Conservation (phyloP, 2,888 invertebrate species). For the Melanostoma mellinum region DNA sequence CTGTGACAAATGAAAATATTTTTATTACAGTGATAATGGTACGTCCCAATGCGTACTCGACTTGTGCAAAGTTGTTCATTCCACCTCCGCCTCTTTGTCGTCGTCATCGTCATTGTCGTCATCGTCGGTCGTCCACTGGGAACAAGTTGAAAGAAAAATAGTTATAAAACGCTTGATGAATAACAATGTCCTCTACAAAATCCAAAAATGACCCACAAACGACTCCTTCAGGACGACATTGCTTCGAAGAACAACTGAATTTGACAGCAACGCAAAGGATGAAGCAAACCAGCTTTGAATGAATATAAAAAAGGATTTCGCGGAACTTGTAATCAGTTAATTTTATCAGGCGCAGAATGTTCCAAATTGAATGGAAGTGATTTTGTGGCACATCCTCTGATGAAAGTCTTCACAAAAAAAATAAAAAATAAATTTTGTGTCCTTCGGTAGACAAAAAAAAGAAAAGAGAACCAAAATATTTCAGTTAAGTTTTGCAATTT, state of each 20-base stretch:
- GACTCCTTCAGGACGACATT: slow-evolving; percentile 23
- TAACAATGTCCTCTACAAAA: slow-evolving; percentile 62
- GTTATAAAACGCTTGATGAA: slow-evolving; percentile 71
- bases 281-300: slow-evolving; percentile 46
- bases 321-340: slow-evolving; percentile 71
- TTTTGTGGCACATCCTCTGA: slow-evolving; percentile 49
- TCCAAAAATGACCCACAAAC: slow-evolving; percentile 69
- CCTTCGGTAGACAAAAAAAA: slow-evolving; percentile 6
- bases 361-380: slow-evolving; percentile 66
- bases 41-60: slow-evolving; percentile 58
- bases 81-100: not conserved
- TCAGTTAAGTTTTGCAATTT: slow-evolving; percentile 41
- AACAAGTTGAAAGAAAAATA: slow-evolving; percentile 68
- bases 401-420: slow-evolving; percentile 43
- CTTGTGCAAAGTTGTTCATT: slow-evolving; percentile 19
- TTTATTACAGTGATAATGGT: slow-evolving; percentile 71
- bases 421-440: slow-evolving; percentile 29
- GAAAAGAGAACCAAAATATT: not conserved
- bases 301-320: slow-evolving; percentile 67
- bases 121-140: slow-evolving; percentile 9
- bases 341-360: slow-evolving; percentile 67
- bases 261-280: slow-evolving; percentile 18
- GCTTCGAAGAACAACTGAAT: slow-evolving; percentile 24
- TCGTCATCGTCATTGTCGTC: not conserved
- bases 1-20: slow-evolving; percentile 72